Conservation (phyloP, 1,140 invertebrate species). For the Geopemphigus sp. region DNA sequence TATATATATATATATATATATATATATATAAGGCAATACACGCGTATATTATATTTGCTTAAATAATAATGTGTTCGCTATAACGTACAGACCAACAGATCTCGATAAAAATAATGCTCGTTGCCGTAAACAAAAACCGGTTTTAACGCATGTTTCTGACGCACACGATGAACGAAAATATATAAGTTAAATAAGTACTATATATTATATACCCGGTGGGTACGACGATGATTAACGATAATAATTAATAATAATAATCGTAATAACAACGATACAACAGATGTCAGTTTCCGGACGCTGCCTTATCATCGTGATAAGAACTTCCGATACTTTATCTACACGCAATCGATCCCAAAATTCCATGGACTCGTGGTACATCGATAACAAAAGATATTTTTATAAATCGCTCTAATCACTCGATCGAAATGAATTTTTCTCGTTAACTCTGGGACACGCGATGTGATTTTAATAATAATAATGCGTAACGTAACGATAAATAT, state of each 20-base stretch:
- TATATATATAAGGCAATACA: too few species aligned
- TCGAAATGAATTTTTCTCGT: too few species aligned
- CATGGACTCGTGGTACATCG: too few species aligned
- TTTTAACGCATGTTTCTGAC: conserved; percentile 29
- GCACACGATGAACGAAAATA: not conserved
- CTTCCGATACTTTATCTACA: not conserved
- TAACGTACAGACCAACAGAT: not conserved
- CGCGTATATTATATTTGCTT: not conserved
- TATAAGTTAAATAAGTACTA: too few species aligned
- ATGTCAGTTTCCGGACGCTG: not conserved
- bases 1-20: too few species aligned
- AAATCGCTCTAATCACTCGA: not conserved
- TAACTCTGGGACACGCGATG: too few species aligned
- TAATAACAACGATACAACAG: not conserved
- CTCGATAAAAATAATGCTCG: conserved; percentile 11
- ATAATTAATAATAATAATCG: not conserved
- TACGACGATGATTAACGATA: not conserved
- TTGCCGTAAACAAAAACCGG: conserved; percentile 25
- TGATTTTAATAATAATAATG: too few species aligned
- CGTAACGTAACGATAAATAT: too few species aligned
- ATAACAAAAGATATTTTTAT: not conserved
- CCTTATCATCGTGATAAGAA: not conserved
- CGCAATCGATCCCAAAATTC: too few species aligned
- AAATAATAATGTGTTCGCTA: conserved; percentile 5
- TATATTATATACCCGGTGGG: not conserved